Base-by-base conservation (phyloP, 2,113 vertebrate species). In the Burhinus bistriatus region DNA sequence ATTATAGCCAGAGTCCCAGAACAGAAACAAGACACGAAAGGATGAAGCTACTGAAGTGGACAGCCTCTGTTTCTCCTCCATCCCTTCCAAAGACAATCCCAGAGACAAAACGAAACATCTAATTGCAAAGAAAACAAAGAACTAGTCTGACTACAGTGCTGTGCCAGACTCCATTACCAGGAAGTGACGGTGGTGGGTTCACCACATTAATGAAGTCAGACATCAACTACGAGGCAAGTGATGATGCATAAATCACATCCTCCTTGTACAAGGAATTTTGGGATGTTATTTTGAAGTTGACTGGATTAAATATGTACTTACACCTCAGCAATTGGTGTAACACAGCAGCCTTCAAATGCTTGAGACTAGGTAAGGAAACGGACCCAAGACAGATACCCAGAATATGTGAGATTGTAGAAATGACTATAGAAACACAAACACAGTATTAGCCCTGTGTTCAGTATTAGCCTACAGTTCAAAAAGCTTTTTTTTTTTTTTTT, bases 341-440 rank as follows among this genome's bases (percentile, higher is more conserved):
- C 19, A 61, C 1, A 73, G 64, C 58, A 78, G 69, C 72, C 81
- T 78, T 42, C 42, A 42, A 54, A 42, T 9, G 45, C 47, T 1
- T n/a, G 65, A 62, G 55, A 51, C 20, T 1, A 29, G 36, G 44
- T 23, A 57, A 42, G 4, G 44, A n/a, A 20, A 49, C 15, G 69
- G 38, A 20, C 1, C 68, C 14, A 29, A 66, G 68, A 22, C 49
- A 89, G 45, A 7, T 6, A 19, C 9, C 26, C 61, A 71, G 44
- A 75, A 11, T 1, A 15, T 0, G 4, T 6, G 51, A 70, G 52
- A 38, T 0, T 32, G 51, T 2, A 66, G 76, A 45, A 86, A n/a
- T 1, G 5, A 66, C 40, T 66, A n/a, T 11, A 32, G 78, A 44
- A 71, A 34, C 44, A 71, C 34, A 40, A 11, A n/a, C 17, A 12